Conservation (phyloP, 1,140 invertebrate species). For the Zaprionus davidi region DNA sequence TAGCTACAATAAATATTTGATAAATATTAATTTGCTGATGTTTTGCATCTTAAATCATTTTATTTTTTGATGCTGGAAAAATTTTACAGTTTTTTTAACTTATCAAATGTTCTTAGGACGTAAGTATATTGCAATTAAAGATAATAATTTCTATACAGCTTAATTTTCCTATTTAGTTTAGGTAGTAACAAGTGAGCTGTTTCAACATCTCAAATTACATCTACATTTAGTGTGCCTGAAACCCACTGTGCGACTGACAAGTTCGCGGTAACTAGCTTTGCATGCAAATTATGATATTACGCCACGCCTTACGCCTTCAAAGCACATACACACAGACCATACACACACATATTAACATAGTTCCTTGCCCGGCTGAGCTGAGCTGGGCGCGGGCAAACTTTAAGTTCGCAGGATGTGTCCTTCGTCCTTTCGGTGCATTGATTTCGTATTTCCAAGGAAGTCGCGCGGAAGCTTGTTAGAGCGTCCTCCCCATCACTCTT, state of each 20-base stretch:
- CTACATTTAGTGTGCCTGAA: not conserved
- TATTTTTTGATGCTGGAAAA: too few species aligned
- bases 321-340: conserved; percentile 15
- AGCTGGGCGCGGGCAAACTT: conserved; percentile 59
- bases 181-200: not conserved
- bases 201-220: not conserved
- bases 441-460: conserved; percentile 80
- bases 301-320: conserved; percentile 40
- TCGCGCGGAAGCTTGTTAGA: conserved; percentile 79
- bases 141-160: too few species aligned
- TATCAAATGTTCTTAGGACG: too few species aligned
- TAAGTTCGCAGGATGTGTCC: conserved; percentile 67
- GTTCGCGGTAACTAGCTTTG: conserved; percentile 42
- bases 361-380: conserved; percentile 4
- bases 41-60: too few species aligned
- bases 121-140: too few species aligned
- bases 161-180: not conserved
- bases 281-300: conserved; percentile 70
- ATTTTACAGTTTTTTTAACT: too few species aligned
- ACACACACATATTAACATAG: conserved; percentile 6
- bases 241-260: conserved; percentile 34
- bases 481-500: conserved; percentile 2
- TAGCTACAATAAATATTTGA: too few species aligned
- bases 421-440: conserved; percentile 64
- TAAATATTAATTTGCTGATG: too few species aligned